Evolutionary conservation across 2,113 vertebrate genomes (phyloP).

Genomic region (Turdus rufiventris): DNA sequence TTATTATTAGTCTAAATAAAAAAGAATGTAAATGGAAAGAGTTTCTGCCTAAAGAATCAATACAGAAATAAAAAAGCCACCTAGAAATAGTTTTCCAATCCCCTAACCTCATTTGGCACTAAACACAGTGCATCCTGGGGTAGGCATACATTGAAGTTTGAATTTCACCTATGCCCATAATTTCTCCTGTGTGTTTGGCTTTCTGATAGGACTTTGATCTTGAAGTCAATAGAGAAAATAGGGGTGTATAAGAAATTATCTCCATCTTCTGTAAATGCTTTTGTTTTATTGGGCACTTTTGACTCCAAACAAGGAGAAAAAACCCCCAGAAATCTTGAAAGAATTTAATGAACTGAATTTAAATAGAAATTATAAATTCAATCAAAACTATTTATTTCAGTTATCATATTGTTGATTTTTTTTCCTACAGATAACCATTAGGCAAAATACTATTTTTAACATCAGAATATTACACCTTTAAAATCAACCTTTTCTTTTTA

Average conservation of each 20-base stretch:
- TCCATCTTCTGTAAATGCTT: not conserved
- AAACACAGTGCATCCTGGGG: not conserved
- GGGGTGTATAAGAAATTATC: not conserved
- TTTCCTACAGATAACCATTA: not conserved
- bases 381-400: not conserved
- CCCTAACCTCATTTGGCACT: not conserved
- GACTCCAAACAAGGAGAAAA: not conserved
- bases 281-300: not conserved
- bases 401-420: not conserved
- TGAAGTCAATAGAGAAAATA: not conserved
- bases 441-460: not conserved
- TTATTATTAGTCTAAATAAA: conserved; percentile 34
- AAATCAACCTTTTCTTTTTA: not conserved
- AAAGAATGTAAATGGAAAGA: conserved; percentile 4
- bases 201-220: not conserved
- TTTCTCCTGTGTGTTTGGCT: not conserved
- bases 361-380: not conserved
- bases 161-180: not conserved
- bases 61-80: conserved; percentile 18
- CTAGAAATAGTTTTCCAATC: not conserved
- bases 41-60: conserved; percentile 25
- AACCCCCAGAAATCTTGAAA: not conserved
- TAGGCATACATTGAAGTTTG: not conserved
- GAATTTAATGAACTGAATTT: not conserved
- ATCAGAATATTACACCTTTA: not conserved